These are phyloP conservation scores for Calephelis nemesis DNA, from an alignment of 1,140 invertebrate genomes.

Conservation along the genomic window DNA sequence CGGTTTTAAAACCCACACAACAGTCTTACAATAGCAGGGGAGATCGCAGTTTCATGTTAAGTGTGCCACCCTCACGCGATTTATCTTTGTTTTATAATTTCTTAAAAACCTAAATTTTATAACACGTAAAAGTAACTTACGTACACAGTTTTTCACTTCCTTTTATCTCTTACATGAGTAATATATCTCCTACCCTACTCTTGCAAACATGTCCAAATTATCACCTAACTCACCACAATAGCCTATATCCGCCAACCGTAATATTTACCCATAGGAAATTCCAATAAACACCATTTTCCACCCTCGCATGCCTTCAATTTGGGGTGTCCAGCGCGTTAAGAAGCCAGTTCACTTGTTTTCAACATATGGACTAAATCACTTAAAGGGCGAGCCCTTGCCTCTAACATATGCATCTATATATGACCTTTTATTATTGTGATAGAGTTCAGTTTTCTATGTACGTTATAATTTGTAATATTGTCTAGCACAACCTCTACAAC, in stretches of 20 bases:
- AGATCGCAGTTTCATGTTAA: too few species aligned
- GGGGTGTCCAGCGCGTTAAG: conserved; percentile 65
- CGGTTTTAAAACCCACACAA: too few species aligned
- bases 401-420: conserved; percentile 14
- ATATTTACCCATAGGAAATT: conserved; percentile 66
- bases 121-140: background rate
- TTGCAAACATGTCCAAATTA: conserved; percentile 7
- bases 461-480: background rate
- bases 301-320: conserved; percentile 57
- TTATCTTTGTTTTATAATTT: too few species aligned
- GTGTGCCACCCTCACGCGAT: too few species aligned
- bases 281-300: conserved; percentile 65
- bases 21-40: too few species aligned
- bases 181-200: background rate
- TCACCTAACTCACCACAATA: background rate
- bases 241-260: conserved; percentile 31
- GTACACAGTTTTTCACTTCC: background rate
- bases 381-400: conserved; percentile 35
- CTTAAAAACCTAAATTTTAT: too few species aligned
- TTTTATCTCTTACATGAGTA: too few species aligned
- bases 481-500: background rate
- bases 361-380: conserved; percentile 65
- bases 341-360: conserved; percentile 63
- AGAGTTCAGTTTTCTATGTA: background rate
- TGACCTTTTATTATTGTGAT: background rate